phyloP scores from a whole-genome alignment of 2,113 vertebrate genomes.

The Antigone vipio region DNA sequence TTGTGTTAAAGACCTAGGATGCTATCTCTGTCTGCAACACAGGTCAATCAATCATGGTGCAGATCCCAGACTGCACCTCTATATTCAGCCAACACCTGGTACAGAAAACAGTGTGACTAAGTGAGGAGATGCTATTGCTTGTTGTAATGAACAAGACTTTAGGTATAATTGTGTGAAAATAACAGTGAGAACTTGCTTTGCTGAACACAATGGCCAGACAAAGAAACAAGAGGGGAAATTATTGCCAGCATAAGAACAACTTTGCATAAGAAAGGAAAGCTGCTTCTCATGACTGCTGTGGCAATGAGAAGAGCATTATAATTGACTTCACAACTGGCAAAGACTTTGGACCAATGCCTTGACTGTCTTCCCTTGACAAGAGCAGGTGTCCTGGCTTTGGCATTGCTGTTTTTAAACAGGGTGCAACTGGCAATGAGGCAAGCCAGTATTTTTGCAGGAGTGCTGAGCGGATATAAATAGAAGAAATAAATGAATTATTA shows the following conservation, averaged over 20 bases:
- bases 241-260: neutral
- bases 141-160: neutral
- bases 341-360: neutral
- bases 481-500: neutral
- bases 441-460: neutral
- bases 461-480: fast-evolving
- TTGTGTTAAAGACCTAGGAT: neutral
- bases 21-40: neutral
- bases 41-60: neutral
- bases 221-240: neutral
- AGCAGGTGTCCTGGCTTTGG: neutral
- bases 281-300: neutral
- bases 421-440: neutral
- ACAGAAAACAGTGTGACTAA: neutral
- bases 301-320: neutral
- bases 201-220: neutral
- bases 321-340: neutral
- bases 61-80: neutral
- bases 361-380: neutral
- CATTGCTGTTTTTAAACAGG: neutral
- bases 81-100: neutral
- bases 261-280: neutral
- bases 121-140: neutral
- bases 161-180: neutral
- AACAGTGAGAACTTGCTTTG: neutral